A percentile compares a stretch with the other conserved stretches of the same genome.
Evolutionary conservation across 2,113 vertebrate species (phyloP).

Genomic region (Thermophis baileyi): DNA sequence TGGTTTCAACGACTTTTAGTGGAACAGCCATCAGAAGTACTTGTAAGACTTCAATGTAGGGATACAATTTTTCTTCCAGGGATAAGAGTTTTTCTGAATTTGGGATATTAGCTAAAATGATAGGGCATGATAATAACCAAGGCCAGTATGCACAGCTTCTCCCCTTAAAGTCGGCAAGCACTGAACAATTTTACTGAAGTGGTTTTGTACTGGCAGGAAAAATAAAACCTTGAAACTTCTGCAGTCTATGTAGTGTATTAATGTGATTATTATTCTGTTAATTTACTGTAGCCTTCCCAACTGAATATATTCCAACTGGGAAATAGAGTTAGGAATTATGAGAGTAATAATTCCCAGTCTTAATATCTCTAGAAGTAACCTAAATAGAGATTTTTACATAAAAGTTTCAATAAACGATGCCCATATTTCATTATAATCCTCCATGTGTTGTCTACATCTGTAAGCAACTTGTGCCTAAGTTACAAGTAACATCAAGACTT

Average conservation of each 20-base stretch:
- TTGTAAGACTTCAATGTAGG: neutral
- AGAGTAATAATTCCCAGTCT: neutral
- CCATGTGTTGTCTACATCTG: neutral
- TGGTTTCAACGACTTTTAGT: conserved; percentile 10
- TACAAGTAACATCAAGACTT: neutral
- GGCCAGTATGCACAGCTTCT: neutral
- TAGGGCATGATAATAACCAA: neutral
- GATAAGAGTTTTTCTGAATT: neutral
- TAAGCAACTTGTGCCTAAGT: neutral
- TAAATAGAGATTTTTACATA: neutral
- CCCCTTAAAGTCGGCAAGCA: neutral
- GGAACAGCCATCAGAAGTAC: neutral
- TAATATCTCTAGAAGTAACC: neutral
- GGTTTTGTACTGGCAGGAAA: neutral
- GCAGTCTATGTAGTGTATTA: neutral
- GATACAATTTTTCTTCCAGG: neutral
- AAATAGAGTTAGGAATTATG: neutral
- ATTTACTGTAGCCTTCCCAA: neutral
- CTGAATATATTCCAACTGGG: neutral
- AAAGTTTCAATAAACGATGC: neutral
- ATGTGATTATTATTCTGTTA: neutral
- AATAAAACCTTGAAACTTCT: neutral
- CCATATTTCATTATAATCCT: neutral
- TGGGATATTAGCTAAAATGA: neutral
- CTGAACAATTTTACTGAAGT: neutral